These are phyloP conservation scores for Scaptomyza tumidula DNA, from an alignment of 2,888 invertebrate genomes.

Conservation along the genomic window DNA sequence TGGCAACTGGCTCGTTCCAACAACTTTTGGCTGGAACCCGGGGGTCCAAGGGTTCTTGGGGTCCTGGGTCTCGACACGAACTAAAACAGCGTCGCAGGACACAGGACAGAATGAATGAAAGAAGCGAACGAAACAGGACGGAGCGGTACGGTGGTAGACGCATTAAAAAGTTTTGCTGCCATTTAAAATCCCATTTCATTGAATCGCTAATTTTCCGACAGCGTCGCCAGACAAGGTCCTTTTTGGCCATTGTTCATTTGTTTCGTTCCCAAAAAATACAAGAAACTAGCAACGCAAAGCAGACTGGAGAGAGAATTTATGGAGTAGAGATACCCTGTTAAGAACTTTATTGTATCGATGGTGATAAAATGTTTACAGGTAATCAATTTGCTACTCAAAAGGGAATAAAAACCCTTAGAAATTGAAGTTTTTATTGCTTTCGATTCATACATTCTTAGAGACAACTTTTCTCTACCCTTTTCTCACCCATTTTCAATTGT, in stretches of 20 bases:
- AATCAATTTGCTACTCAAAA: too few relatives aligned
- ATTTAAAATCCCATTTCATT: slow-evolving; percentile 82
- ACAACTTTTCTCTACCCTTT: too few relatives aligned
- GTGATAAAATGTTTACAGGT: too few relatives aligned
- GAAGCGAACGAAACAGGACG: slow-evolving; percentile 1
- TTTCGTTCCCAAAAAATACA: slow-evolving; percentile 32
- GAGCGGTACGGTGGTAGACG: slow-evolving; percentile 50
- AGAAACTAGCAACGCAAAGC: slow-evolving; percentile 6
- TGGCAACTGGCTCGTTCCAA: slow-evolving; percentile 59
- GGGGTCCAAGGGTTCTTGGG: neutral
- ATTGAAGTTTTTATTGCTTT: too few relatives aligned
- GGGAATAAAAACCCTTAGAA: too few relatives aligned
- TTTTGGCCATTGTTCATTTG: slow-evolving; percentile 33
- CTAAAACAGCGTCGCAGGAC: slow-evolving; percentile 50
- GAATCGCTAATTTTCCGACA: slow-evolving; percentile 82
- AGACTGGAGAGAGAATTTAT: neutral
- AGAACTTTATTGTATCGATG: too few relatives aligned
- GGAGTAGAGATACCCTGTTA: neutral
- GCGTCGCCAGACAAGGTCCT: slow-evolving; percentile 43
- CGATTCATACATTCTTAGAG: too few relatives aligned
- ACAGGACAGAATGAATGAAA: neutral
- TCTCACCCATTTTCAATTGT: too few relatives aligned
- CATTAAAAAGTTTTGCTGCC: slow-evolving; percentile 82
- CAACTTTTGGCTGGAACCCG: slow-evolving; percentile 61
- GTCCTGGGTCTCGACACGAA: slow-evolving; percentile 51